Evolutionary conservation across 2,888 invertebrate species (phyloP).

Genomic region (Xanthia icteritia): DNA sequence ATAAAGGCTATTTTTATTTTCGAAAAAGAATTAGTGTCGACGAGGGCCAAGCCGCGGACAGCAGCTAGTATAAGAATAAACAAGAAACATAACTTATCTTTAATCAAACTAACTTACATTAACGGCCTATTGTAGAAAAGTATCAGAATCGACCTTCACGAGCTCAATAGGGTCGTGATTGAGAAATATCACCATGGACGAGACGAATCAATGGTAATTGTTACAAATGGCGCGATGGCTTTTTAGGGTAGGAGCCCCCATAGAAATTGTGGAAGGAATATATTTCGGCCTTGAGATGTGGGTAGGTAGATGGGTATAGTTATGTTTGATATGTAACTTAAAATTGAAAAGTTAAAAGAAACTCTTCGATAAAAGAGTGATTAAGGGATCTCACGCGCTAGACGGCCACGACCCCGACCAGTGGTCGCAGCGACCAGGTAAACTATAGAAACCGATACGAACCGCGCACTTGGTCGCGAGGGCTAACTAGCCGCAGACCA

Average conservation of each 20-base stretch:
- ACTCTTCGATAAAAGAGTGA: not conserved
- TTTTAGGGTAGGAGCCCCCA: slow-evolving; percentile 55
- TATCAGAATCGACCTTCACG: slow-evolving; percentile 46
- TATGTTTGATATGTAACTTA: not conserved
- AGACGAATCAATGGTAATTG: slow-evolving; percentile 80
- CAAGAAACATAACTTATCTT: slow-evolving; percentile 5
- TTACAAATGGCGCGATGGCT: slow-evolving; percentile 77
- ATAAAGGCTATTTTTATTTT: too few species aligned
- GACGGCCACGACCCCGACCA: too few species aligned
- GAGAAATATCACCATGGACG: slow-evolving; percentile 79
- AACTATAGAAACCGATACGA: too few species aligned
- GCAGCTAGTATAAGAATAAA: not conserved
- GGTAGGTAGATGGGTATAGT: not conserved
- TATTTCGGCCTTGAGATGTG: not conserved
- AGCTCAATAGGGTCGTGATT: slow-evolving; percentile 78
- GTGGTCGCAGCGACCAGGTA: too few species aligned
- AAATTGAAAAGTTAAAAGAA: not conserved
- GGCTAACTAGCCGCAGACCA: too few species aligned
- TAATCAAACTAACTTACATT: slow-evolving; percentile 28
- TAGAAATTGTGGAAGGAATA: slow-evolving; percentile 8
- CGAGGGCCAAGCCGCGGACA: too few species aligned
- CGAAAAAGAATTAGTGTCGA: too few species aligned
- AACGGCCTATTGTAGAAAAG: slow-evolving; percentile 29
- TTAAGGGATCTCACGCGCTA: not conserved
- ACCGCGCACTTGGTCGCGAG: too few species aligned